phyloP scores from a whole-genome alignment of 1,140 invertebrate genomes.

The Sycophila sp. region DNA sequence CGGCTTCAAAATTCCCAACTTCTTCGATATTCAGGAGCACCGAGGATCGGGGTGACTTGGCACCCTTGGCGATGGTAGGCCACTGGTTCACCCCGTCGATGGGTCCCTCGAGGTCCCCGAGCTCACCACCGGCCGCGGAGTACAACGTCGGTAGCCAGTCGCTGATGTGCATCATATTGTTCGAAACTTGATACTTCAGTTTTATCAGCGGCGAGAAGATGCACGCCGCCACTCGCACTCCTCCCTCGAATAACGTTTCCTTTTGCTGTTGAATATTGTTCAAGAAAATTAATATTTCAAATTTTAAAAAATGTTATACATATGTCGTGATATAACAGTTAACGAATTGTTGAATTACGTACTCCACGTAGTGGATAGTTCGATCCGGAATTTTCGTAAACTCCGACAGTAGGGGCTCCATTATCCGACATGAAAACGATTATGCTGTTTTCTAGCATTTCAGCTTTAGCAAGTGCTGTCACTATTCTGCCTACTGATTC shows the following conservation, averaged over 20 bases:
- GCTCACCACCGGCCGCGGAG: constrained; percentile 66
- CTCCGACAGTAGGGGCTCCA: constrained; percentile 70
- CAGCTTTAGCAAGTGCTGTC: constrained; percentile 61
- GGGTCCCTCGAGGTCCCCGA: background rate
- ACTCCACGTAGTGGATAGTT: constrained; percentile 78
- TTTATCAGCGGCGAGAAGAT: constrained; percentile 67
- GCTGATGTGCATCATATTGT: constrained; percentile 74
- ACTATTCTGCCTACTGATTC: constrained; percentile 73
- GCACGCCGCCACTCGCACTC: constrained; percentile 72
- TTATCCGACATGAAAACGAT: constrained; percentile 81
- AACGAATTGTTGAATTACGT: constrained; percentile 37
- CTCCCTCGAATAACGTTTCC: constrained; percentile 73
- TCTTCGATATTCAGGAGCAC: constrained; percentile 56
- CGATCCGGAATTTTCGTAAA: constrained; percentile 71
- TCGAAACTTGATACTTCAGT: constrained; percentile 65
- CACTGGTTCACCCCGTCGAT: constrained; percentile 68
- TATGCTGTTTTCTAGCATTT: constrained; percentile 74
- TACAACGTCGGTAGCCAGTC: constrained; percentile 81
- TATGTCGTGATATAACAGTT: too few relatives aligned
- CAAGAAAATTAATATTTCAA: background rate
- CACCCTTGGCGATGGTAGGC: constrained; percentile 49
- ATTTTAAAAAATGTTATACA: background rate
- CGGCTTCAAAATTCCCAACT: constrained; percentile 31
- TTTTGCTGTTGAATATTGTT: constrained; percentile 53
- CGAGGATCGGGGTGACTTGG: constrained; percentile 13